Evolutionary conservation across 2,797 vertebrate species (phyloP).

Genomic region (Mus minutoides): DNA sequence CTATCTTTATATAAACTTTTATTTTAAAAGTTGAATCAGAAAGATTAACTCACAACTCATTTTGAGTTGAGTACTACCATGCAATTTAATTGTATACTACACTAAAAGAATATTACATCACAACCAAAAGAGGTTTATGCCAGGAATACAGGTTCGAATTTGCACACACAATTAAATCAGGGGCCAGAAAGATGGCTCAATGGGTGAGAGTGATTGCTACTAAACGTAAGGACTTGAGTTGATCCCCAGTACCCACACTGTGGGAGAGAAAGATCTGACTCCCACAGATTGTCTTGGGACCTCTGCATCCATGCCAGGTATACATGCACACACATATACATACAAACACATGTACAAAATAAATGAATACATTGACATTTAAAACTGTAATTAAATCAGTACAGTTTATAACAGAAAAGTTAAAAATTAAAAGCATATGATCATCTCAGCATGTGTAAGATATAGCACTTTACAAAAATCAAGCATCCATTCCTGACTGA

Average conservation of each 20-base stretch:
- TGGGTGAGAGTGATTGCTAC: not conserved
- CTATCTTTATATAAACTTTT: not conserved
- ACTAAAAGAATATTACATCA: not conserved
- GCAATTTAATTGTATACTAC: not conserved
- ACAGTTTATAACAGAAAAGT: not conserved
- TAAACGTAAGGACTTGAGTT: not conserved
- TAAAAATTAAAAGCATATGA: not conserved
- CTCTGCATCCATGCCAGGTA: not conserved
- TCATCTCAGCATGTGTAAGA: not conserved
- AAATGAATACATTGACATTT: not conserved
- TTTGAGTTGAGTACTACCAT: not conserved
- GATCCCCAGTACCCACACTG: too few species aligned
- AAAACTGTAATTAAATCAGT: not conserved
- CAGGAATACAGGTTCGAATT: not conserved
- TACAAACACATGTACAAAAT: not conserved
- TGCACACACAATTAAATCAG: not conserved
- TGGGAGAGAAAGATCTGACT: not conserved
- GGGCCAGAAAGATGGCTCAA: not conserved
- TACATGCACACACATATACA: not conserved
- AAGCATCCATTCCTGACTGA: not conserved
- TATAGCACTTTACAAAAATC: not conserved
- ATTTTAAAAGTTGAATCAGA: not conserved
- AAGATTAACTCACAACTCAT: not conserved
- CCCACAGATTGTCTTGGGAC: not conserved
- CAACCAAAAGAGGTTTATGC: not conserved